Percentiles rank a stretch among this genome's conserved stretches.
Evolutionary conservation across 2,888 invertebrate species (phyloP).

Genomic region (Hydrotaea diabolus): DNA sequence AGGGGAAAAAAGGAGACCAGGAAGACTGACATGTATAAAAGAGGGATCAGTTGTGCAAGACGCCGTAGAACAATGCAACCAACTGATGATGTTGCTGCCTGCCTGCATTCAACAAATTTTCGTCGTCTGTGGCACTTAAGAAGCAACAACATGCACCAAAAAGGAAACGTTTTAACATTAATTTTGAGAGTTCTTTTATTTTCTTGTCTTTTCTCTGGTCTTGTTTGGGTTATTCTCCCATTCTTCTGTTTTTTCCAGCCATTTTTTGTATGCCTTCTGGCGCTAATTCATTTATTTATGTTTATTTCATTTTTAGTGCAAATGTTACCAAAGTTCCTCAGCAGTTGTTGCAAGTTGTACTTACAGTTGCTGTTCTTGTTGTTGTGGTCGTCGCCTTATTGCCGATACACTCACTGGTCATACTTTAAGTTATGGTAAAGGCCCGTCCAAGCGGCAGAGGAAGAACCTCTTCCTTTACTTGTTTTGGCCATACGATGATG

Average conservation of each 20-base stretch:
- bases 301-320: conserved; percentile 41
- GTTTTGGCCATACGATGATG: too few relatives aligned
- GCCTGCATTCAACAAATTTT: neutral
- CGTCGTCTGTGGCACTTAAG: conserved; percentile 19
- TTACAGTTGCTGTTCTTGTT: neutral
- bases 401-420: neutral
- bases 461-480: too few relatives aligned
- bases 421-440: too few relatives aligned
- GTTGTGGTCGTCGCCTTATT: neutral
- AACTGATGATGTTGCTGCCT: conserved; percentile 5
- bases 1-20: neutral
- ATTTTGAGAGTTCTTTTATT: neutral
- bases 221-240: neutral
- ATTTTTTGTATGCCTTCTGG: conserved; percentile 61
- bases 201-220: neutral
- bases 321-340: conserved; percentile 12
- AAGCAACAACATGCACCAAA: neutral
- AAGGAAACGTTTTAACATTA: conserved; percentile 19
- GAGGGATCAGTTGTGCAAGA: neutral
- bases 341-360: too few relatives aligned
- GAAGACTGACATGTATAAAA: neutral
- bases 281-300: conserved; percentile 70
- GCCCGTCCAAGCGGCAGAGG: too few relatives aligned
- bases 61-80: neutral
- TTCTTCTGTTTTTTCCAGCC: too few relatives aligned